Evolutionary conservation across 92 coral and sea anemone genomes (phyloP).

Genomic region (Siderastrea siderea): DNA sequence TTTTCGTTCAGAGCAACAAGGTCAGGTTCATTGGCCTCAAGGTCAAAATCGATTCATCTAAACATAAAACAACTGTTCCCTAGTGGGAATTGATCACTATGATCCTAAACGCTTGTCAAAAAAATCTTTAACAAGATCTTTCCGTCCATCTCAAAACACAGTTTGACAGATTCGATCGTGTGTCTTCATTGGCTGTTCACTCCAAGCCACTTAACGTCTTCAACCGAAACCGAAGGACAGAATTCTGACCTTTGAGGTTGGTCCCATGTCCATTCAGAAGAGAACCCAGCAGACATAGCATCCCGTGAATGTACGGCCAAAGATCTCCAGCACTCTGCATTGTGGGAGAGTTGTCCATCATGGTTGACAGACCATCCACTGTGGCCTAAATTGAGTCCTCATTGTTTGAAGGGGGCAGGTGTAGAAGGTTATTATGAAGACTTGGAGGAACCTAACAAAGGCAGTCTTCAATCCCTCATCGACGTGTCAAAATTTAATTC

Average conservation of each 20-base stretch:
- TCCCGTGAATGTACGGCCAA: constrained; percentile 51
- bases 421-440: constrained; percentile 9
- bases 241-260: too few species aligned
- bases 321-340: constrained; percentile 32
- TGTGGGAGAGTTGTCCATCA: constrained; percentile 32
- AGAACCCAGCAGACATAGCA: constrained; percentile 54
- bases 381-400: neutral
- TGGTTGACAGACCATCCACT: constrained; percentile 27
- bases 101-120: constrained; percentile 52
- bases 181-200: constrained; percentile 61
- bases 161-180: constrained; percentile 60
- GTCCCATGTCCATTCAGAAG: constrained; percentile 14
- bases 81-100: constrained; percentile 72
- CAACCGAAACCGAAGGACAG: constrained; percentile 15
- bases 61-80: constrained; percentile 60
- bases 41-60: constrained; percentile 61
- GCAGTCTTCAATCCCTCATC: constrained; percentile 8
- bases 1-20: constrained; percentile 55
- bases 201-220: constrained; percentile 44
- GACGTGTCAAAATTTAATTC: too few species aligned
- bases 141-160: constrained; percentile 22
- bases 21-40: constrained; percentile 57
- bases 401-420: constrained; percentile 25
- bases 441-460: constrained; percentile 6
- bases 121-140: constrained; percentile 41